A percentile compares a stretch with the other conserved stretches of the same genome.
Conservation (phyloP, 2,113 vertebrate genomes). For the Pterocles burchelli region DNA sequence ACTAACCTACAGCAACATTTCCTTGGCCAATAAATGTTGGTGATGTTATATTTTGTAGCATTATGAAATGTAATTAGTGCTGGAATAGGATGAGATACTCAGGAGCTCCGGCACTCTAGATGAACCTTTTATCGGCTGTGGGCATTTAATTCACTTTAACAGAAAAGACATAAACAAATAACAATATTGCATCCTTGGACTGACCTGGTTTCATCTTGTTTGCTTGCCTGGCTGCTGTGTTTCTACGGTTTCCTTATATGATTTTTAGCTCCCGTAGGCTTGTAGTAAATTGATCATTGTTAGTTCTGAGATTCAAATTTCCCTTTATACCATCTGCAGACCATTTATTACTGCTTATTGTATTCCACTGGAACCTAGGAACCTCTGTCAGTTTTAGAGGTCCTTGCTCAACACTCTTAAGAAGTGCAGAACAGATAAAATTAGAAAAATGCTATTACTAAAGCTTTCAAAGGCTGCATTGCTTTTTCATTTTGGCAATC, state of each 20-base stretch:
- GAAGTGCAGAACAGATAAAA: neutral
- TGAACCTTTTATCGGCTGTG: slow-evolving; percentile 59
- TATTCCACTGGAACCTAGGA: slow-evolving; percentile 8
- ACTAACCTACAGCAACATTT: slow-evolving; percentile 70
- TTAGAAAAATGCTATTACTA: neutral
- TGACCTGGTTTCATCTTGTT: slow-evolving; percentile 42
- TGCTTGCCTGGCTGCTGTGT: slow-evolving; percentile 15
- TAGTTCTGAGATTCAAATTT: slow-evolving; percentile 59
- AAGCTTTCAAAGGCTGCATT: neutral
- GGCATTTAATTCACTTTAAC: slow-evolving; percentile 69
- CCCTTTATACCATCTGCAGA: neutral
- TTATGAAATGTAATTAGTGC: slow-evolving; percentile 72
- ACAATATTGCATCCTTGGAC: slow-evolving; percentile 24
- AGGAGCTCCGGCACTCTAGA: slow-evolving; percentile 20
- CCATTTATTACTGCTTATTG: neutral
- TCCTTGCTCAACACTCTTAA: neutral
- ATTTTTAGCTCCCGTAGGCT: slow-evolving; percentile 35
- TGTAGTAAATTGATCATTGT: slow-evolving; percentile 56
- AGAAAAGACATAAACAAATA: slow-evolving; percentile 65
- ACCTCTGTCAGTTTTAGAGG: neutral
- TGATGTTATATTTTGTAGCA: slow-evolving; percentile 69
- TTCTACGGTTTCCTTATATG: neutral
- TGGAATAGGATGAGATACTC: slow-evolving; percentile 34
- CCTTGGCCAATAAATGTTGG: slow-evolving; percentile 72
- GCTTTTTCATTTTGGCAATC: neutral